Evolutionary conservation across 1,140 invertebrate genomes (phyloP).

Genomic region (Tachypleus tridentatus): DNA sequence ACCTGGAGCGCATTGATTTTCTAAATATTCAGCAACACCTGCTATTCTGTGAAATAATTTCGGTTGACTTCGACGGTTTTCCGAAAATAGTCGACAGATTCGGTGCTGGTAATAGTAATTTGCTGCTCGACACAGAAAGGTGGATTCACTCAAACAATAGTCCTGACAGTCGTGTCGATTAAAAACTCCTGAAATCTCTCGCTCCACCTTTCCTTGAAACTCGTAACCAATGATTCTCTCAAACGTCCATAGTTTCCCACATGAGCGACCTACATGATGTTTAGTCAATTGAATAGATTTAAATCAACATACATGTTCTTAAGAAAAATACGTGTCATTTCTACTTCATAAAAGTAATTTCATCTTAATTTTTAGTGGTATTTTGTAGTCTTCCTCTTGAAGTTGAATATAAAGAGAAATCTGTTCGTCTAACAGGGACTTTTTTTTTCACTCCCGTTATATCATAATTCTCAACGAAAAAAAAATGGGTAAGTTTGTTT

Average conservation of each 20-base stretch:
- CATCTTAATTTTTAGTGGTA: no score
- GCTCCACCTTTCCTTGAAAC: neutral
- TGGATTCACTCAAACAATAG: neutral
- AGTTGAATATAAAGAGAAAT: no score
- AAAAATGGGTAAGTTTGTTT: no score
- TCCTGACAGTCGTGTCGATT: neutral
- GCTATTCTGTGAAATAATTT: neutral
- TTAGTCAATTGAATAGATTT: no score
- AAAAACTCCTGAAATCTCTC: neutral
- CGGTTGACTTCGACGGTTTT: neutral
- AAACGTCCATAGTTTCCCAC: neutral
- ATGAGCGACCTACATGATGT: neutral
- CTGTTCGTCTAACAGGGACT: no score
- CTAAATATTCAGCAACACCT: neutral
- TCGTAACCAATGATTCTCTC: neutral
- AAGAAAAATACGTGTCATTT: no score
- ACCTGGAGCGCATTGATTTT: neutral
- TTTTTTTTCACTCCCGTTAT: no score
- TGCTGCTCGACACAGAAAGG: neutral
- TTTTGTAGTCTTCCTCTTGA: no score
- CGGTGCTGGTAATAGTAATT: neutral
- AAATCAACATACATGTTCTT: no score
- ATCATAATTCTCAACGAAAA: no score
- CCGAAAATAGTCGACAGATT: neutral
- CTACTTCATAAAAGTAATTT: no score